Evolutionary conservation across 1,140 invertebrate species (phyloP), one percentile per base, ranked within the genome.

Genomic region (Contarinia nasturtii): DNA sequence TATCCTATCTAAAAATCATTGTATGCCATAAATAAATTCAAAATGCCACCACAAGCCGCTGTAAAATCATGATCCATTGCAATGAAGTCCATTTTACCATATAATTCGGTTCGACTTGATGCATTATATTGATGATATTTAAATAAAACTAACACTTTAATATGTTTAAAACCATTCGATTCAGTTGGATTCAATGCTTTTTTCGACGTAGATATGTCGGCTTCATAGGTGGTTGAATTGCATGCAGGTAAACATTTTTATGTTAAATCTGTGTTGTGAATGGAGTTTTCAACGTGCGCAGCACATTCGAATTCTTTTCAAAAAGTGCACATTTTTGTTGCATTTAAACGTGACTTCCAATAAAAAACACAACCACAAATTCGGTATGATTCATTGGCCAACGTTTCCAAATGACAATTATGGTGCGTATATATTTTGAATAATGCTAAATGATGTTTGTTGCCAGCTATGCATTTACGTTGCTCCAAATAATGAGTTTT

Each of bases 361-460:
- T 72, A 73, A 44, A 68, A 65, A 11, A 75, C 72, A 45, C 76
- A 79, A 2, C 70, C 60, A 54, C 80, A 82, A 42, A 66, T 61
- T 2, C 64, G 56, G 22, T 72, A 62, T 0, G 79, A 81, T 50
- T 72, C 78, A 60, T 81, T 80, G 1, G 77, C 71, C 48, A 79
- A 65, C 52, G 79, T 81, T 60, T 82, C 79, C 44, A 78, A 65
- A 49, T 78, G 67, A 54, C 79, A 82, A 55, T 79, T 81, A 37
- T 70, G 64, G 54, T 80, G 76, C 1, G 77, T 80, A 55, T 82
- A 82, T 7, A 74, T 73, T 54, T 70, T 68, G 55, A 70, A 79
- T 56, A 67, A 75, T 46, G 58, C 61, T 17, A 77, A 60, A 41
- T 66, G 64, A 43, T 69, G 65, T 51, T 76, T 74, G 33, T 18